phyloP scores from a whole-genome alignment of 1,140 invertebrate genomes.

The Aphelinus certus region DNA sequence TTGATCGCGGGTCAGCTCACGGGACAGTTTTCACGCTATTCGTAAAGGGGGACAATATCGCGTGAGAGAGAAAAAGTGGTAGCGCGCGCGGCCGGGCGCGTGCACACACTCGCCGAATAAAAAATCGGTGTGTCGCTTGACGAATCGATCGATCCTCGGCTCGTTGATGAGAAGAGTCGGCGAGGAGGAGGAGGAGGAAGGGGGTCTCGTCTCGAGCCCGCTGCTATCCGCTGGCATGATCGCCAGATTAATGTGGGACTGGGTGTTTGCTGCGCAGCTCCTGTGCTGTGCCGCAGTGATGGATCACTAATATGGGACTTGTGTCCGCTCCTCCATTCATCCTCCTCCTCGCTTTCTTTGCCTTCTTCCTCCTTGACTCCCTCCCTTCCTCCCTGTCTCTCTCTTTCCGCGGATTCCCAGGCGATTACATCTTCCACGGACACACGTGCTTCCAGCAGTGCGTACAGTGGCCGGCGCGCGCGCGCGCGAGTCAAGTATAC shows the following conservation, averaged over 20 bases:
- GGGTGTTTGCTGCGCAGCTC: too few relatives aligned
- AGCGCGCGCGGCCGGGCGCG: too few relatives aligned
- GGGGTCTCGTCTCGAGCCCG: too few relatives aligned
- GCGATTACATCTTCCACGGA: constrained; percentile 55
- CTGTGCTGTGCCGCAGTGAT: constrained; percentile 45
- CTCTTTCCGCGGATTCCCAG: constrained; percentile 56
- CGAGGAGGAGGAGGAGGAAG: too few relatives aligned
- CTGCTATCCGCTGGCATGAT: constrained; percentile 51
- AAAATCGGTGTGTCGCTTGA: too few relatives aligned
- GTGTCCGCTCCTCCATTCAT: constrained; percentile 20
- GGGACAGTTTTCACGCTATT: too few relatives aligned
- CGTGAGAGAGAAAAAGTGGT: too few relatives aligned
- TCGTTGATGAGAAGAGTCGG: too few relatives aligned
- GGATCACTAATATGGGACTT: constrained; percentile 60
- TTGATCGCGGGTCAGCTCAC: too few relatives aligned
- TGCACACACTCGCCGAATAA: too few relatives aligned
- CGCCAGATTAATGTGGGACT: constrained; percentile 60
- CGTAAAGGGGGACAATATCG: constrained; percentile 4
- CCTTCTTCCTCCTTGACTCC: background rate
- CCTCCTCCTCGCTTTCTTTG: constrained; percentile 6
- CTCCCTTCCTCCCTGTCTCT: background rate
- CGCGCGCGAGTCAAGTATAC: background rate
- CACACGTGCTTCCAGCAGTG: background rate
- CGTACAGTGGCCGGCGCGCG: background rate
- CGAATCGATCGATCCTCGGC: too few relatives aligned